Evolutionary conservation across 1,140 invertebrate species (phyloP).

Genomic region (Neocloeon triangulifer): DNA sequence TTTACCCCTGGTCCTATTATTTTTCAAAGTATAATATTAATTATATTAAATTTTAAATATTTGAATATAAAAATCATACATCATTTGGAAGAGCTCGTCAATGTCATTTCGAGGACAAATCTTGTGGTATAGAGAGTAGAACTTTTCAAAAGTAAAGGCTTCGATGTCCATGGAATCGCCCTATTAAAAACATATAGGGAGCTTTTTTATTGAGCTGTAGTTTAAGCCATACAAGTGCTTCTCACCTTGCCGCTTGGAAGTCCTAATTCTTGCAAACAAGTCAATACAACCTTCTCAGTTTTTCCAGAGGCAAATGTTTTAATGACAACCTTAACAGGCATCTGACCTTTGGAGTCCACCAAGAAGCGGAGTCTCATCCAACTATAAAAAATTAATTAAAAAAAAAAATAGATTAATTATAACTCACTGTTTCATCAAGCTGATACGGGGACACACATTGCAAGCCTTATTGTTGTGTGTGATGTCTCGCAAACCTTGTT

Average conservation of each 20-base stretch:
- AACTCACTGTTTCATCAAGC: conserved; percentile 96
- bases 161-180: conserved; percentile 35
- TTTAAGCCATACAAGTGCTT: too few species aligned
- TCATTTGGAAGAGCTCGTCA: conserved; percentile 39
- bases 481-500: conserved; percentile 62
- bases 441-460: conserved; percentile 86
- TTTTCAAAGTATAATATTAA: too few species aligned
- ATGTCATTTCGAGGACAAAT: conserved; percentile 47
- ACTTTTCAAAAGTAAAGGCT: conserved; percentile 46
- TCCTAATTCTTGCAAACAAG: conserved; percentile 36
- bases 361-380: conserved; percentile 38
- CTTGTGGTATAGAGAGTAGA: conserved; percentile 42
- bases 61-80: too few species aligned
- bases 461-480: conserved; percentile 95
- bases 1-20: conserved; percentile 17
- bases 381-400: conserved; percentile 18
- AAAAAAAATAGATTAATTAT: too few species aligned
- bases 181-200: too few species aligned
- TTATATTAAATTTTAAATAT: background rate
- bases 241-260: conserved; percentile 43
- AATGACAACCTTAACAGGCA: conserved; percentile 37
- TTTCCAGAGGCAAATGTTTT: conserved; percentile 42
- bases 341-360: conserved; percentile 32
- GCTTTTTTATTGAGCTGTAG: too few species aligned
- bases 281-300: conserved; percentile 43